Evolutionary conservation across 2,113 vertebrate genomes (phyloP).

Genomic region (Indicator maculatus): DNA sequence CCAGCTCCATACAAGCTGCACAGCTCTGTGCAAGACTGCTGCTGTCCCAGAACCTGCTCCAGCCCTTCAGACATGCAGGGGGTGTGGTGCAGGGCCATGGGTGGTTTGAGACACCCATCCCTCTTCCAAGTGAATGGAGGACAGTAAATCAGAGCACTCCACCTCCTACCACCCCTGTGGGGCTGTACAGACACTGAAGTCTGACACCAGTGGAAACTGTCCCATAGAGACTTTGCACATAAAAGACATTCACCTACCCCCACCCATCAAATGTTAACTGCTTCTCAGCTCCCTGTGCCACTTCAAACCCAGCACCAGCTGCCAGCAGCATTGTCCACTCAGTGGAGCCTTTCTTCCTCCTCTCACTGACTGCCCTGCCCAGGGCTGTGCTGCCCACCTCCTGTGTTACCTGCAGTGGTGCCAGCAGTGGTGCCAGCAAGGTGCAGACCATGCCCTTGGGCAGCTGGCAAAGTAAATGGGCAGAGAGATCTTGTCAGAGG

Average conservation of each 20-base stretch:
- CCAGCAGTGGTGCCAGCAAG: background rate
- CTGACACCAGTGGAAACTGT: background rate
- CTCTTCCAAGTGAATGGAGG: background rate
- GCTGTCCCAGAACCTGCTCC: fast-evolving
- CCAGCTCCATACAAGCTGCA: background rate
- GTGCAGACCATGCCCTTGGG: fast-evolving
- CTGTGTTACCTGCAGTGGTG: fast-evolving
- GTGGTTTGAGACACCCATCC: background rate
- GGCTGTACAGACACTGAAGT: background rate
- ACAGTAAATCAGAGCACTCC: background rate
- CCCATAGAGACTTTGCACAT: background rate
- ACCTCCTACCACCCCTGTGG: background rate
- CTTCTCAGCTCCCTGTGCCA: background rate
- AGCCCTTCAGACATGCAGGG: fast-evolving
- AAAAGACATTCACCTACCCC: background rate
- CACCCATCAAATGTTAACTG: background rate
- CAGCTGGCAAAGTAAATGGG: background rate
- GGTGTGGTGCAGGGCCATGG: fast-evolving
- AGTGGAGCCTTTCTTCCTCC: background rate
- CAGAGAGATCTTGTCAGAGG: background rate
- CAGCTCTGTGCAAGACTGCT: background rate
- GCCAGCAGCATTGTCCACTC: background rate
- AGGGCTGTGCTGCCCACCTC: background rate
- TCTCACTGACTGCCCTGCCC: background rate
- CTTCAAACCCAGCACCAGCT: background rate